phyloP scores from a whole-genome alignment of 53 echinoderm and acorn worm genomes.

The Paelopatides confundens region DNA sequence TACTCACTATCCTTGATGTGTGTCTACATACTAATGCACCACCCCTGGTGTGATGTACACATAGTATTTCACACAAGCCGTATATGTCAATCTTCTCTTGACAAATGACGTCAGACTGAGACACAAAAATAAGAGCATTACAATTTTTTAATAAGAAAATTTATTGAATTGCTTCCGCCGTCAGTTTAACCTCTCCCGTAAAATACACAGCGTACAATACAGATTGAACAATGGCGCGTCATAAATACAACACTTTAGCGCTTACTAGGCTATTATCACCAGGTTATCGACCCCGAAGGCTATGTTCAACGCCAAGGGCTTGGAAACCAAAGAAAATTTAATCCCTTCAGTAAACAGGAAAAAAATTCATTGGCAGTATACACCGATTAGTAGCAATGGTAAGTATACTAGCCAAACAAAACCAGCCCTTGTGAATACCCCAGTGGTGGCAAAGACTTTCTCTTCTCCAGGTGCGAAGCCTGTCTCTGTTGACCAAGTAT shows the following conservation, averaged over 20 bases:
- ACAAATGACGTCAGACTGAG: conserved; percentile 17
- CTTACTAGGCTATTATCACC: conserved; percentile 2
- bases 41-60: too few relatives aligned
- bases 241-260: conserved; percentile 30
- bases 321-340: not conserved
- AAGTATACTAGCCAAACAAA: conserved; percentile 51
- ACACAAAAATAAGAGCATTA: conserved; percentile 3
- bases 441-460: conserved; percentile 2
- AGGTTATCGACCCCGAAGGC: conserved; percentile 40
- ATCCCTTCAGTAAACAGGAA: conserved; percentile 53
- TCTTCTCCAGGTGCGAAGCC: conserved; percentile 1
- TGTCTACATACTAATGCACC: too few relatives aligned
- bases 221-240: conserved; percentile 30
- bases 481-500: conserved; percentile 26
- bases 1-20: too few relatives aligned
- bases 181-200: conserved; percentile 37
- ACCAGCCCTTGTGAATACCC: conserved; percentile 26
- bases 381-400: conserved; percentile 7
- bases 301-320: conserved; percentile 26
- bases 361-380: conserved; percentile 32
- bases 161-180: conserved; percentile 28
- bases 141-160: not conserved
- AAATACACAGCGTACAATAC: conserved; percentile 32
- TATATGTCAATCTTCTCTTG: conserved; percentile 7
- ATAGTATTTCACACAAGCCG: too few relatives aligned